Percentiles rank a stretch among this genome's conserved stretches.
These are phyloP conservation scores for Mamestra brassicae DNA, from an alignment of 2,888 invertebrate genomes.

Conservation along the genomic window DNA sequence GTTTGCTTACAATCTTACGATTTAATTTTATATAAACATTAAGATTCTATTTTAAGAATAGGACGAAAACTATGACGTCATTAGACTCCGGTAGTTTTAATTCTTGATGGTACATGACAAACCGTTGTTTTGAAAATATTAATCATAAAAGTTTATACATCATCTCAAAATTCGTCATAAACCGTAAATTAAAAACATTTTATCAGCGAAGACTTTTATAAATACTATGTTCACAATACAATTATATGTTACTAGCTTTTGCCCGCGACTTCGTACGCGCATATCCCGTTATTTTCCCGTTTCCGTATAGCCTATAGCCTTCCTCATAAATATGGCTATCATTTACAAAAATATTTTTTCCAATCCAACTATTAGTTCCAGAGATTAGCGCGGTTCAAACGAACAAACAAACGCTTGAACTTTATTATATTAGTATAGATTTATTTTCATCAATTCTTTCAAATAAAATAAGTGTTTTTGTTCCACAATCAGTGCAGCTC, in stretches of 20 bases:
- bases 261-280: too few relatives aligned
- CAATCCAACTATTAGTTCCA: too few relatives aligned
- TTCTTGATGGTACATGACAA: constrained; percentile 11
- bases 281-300: too few relatives aligned
- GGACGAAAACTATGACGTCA: constrained; percentile 9
- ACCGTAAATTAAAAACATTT: constrained; percentile 40
- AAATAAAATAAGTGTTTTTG: constrained; percentile 33
- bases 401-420: too few relatives aligned
- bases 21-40: constrained; percentile 20
- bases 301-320: too few relatives aligned
- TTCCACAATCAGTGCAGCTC: constrained; percentile 32
- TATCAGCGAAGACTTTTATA: constrained; percentile 19
- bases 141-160: constrained; percentile 49
- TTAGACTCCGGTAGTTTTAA: constrained; percentile 16
- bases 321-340: too few relatives aligned
- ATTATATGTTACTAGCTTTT: background rate
- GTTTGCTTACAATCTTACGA: constrained; percentile 5
- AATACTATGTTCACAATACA: constrained; percentile 21
- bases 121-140: constrained; percentile 41
- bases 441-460: constrained; percentile 7
- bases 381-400: too few relatives aligned
- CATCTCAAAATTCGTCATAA: constrained; percentile 24
- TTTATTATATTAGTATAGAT: background rate
- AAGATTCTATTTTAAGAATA: background rate
- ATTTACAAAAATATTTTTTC: too few relatives aligned